A percentile compares a stretch with the other conserved stretches of the same genome.
phyloP scores from a whole-genome alignment of 2,888 invertebrate genomes.

The Helobdella robusta region DNA sequence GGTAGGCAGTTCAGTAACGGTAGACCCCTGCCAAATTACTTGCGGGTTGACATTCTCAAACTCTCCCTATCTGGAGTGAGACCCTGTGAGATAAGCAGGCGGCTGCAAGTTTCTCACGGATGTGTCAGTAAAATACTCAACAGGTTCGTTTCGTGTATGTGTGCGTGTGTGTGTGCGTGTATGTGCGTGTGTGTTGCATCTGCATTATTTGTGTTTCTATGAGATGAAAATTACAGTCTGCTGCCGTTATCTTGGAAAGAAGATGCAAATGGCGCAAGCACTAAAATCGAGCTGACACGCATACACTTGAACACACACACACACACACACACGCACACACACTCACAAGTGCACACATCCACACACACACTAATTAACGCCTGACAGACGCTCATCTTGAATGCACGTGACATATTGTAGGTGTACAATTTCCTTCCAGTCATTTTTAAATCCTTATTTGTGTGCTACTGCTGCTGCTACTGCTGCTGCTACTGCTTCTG shows the following conservation, averaged over 20 bases:
- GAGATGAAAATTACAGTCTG: background rate
- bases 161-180: conserved; percentile 4
- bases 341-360: no score
- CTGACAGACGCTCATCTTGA: no score
- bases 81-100: conserved; percentile 48
- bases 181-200: background rate
- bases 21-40: conserved; percentile 46
- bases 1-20: conserved; percentile 21
- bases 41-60: conserved; percentile 46
- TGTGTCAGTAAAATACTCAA: conserved; percentile 38
- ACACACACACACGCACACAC: no score
- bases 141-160: conserved; percentile 37
- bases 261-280: background rate
- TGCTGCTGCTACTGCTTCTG: no score
- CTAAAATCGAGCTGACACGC: background rate
- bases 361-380: no score
- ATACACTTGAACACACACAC: no score
- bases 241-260: background rate
- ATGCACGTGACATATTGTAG: no score
- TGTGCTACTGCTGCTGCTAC: no score
- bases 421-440: no score
- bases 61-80: conserved; percentile 46
- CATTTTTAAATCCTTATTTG: no score
- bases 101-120: conserved; percentile 32
- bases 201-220: background rate